phyloP scores from a whole-genome alignment of 2,797 vertebrate species.

The Anisognathus igniventris region DNA sequence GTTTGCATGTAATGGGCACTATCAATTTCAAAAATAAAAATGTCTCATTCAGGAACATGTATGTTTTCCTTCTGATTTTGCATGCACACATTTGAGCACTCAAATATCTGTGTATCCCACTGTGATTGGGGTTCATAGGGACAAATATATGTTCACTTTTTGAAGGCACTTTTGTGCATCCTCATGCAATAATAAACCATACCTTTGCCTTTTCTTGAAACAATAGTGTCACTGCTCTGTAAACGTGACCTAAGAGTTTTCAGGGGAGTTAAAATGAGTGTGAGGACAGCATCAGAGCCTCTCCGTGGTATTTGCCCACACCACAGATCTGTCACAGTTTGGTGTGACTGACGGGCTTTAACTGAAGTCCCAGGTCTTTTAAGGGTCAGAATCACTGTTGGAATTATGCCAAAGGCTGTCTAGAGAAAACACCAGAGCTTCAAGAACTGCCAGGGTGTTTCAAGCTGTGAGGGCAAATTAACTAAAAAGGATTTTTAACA shows the following conservation, averaged over 20 bases:
- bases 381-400: not conserved
- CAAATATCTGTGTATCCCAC: not conserved
- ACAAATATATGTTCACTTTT: not conserved
- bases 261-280: not conserved
- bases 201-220: not conserved
- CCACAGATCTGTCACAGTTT: not conserved
- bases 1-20: constrained; percentile 25
- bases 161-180: not conserved
- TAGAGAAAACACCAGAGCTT: not conserved
- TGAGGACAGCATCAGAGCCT: not conserved
- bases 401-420: constrained; percentile 11
- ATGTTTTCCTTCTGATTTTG: not conserved
- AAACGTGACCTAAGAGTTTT: not conserved
- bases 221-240: not conserved
- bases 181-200: not conserved
- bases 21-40: constrained; percentile 54
- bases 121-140: not conserved
- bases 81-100: not conserved
- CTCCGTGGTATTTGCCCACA: not conserved
- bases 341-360: not conserved
- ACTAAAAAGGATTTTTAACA: constrained; percentile 19
- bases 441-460: constrained; percentile 4
- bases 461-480: constrained; percentile 33
- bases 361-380: not conserved
- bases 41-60: not conserved